Base-by-base conservation (phyloP, 2,888 invertebrate species). In the Euclidia mi region DNA sequence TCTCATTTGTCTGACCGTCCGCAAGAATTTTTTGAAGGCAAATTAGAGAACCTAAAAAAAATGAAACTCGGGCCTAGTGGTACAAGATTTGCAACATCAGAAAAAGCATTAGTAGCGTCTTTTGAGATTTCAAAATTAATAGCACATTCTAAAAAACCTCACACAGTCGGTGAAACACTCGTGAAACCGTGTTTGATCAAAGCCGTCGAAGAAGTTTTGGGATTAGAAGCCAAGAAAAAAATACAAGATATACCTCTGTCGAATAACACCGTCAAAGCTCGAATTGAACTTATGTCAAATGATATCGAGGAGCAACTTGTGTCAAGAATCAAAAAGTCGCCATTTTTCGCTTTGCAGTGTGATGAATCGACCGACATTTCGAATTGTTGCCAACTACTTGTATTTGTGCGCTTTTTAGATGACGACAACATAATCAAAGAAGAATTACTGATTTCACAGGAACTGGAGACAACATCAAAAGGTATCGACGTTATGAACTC, bases 361-460 rank as follows among this genome's bases (percentile, higher is more conserved):
- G 58, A 68, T 56, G 65, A 71, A 56, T 66, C 62, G 35, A 74
- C 70, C 12, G 68, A 74, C 57, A 49, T 68, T 50, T 59, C 66
- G 28, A 53, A 69, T 51, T 76, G 75, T 44, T 72, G 57, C 58
- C 71, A 74, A 56, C 14, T 67, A 44, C 35, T 73, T 35, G 66
- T 73, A 44, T 76, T 66, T 47, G 50, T 70, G 31, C 64, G 70
- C 49, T 74, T 70, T 49, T 63, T 74, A 17, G 49, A 67, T 25
- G 50, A 68, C 37, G 18, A 38, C 31, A 44, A 44, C 3, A 37
- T 11, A 14, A 38, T 55, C 11, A 63, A 59, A 53, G 63, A 48
- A 60, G 58, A 58, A 31, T 41, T 56, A 45, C 29, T 44, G 32
- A 40, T 40, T 65, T 65, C 41, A 17, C 47, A 3, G 20, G 50